Conservation (phyloP, 2,113 vertebrate species). For the Oreocharis arfaki region DNA sequence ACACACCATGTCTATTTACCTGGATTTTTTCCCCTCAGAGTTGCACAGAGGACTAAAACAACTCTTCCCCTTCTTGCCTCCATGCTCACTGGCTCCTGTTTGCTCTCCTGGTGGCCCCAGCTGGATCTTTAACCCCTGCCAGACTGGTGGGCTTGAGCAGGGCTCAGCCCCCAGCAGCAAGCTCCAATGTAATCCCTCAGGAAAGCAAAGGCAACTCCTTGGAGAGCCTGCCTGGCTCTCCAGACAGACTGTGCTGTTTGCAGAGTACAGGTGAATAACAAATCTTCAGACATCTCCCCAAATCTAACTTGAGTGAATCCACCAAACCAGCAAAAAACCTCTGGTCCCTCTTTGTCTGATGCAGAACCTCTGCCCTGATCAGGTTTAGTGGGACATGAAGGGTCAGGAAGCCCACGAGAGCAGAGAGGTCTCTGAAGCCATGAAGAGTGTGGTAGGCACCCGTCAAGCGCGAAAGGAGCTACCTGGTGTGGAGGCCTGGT, state of each 20-base stretch:
- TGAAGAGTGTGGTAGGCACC: neutral
- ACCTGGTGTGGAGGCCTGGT: rapidly evolving
- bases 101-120: neutral
- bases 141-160: neutral
- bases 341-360: neutral
- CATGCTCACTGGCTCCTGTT: neutral
- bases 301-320: neutral
- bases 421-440: neutral
- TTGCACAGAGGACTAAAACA: neutral
- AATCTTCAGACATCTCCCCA: neutral
- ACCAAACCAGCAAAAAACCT: neutral
- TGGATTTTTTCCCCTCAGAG: neutral
- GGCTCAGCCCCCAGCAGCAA: neutral
- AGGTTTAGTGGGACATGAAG: neutral
- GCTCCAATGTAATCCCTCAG: neutral
- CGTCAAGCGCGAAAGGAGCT: neutral
- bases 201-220: neutral
- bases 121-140: neutral
- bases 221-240: neutral
- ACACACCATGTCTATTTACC: neutral
- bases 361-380: neutral
- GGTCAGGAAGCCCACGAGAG: neutral
- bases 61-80: neutral
- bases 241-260: neutral
- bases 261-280: neutral